phyloP scores from a whole-genome alignment of 2,797 vertebrate species.

The Setipinna tenuifilis region DNA sequence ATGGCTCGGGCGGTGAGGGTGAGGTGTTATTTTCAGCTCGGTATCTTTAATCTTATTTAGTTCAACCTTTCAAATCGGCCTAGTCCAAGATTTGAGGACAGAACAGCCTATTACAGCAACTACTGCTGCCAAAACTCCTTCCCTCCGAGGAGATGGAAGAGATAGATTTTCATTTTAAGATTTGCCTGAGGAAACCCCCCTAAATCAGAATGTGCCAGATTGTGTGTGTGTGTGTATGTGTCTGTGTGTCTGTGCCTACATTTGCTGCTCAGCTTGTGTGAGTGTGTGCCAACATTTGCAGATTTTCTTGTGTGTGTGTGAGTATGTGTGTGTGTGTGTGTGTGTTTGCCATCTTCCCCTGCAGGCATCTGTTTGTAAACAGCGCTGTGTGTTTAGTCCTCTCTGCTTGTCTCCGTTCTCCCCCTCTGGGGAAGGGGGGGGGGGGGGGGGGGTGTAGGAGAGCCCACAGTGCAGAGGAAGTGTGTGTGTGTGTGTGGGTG shows the following conservation, averaged over 20 bases:
- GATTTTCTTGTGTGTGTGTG: too few species aligned
- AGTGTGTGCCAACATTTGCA: too few species aligned
- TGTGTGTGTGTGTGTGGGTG: background rate
- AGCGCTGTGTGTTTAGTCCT: background rate
- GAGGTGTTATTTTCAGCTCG: background rate
- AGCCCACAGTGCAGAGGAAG: background rate
- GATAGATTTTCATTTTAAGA: slow-evolving; percentile 15
- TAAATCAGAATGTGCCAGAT: slow-evolving; percentile 22
- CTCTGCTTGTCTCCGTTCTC: background rate
- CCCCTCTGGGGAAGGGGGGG: background rate
- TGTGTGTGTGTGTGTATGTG: slow-evolving; percentile 19
- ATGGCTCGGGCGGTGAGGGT: background rate
- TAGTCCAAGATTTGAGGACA: background rate
- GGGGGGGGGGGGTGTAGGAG: too few species aligned
- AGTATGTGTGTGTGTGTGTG: background rate
- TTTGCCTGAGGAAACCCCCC: slow-evolving; percentile 33
- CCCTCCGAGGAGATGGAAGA: background rate
- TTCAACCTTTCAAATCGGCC: background rate
- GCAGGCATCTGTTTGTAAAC: slow-evolving; percentile 16
- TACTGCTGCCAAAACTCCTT: background rate
- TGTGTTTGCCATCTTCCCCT: background rate
- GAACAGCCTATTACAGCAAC: background rate
- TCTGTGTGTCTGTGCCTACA: background rate
- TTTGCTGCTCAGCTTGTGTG: background rate
- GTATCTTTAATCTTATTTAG: background rate